phyloP scores from a whole-genome alignment of 2,797 vertebrate genomes.

The Dendrocincla fuliginosa region DNA sequence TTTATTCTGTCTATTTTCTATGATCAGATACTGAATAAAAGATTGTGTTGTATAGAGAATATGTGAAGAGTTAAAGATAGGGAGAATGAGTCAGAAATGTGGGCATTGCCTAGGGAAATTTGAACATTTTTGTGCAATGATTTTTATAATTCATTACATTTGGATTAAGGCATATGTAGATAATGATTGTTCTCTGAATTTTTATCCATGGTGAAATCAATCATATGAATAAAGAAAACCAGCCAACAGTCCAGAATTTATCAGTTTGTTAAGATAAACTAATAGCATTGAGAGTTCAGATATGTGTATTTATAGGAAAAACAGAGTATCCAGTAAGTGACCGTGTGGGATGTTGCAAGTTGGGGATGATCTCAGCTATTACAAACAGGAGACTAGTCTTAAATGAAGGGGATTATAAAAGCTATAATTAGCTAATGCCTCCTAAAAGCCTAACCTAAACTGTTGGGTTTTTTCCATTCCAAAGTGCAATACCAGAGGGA shows the following conservation, averaged over 20 bases:
- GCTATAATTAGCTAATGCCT: slow-evolving; percentile 53
- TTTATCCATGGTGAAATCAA: not conserved
- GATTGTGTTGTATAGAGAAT: not conserved
- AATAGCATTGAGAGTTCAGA: not conserved
- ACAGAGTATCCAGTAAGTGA: not conserved
- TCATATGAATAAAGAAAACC: not conserved
- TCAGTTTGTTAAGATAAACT: not conserved
- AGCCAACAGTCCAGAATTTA: not conserved
- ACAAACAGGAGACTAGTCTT: not conserved
- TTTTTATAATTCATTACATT: not conserved
- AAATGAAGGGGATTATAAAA: slow-evolving; percentile 37
- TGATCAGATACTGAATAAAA: not conserved
- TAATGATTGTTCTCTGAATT: not conserved
- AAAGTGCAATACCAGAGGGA: not conserved
- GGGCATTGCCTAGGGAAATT: not conserved
- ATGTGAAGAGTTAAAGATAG: not conserved
- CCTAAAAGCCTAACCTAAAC: slow-evolving; percentile 46
- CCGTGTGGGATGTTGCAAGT: not conserved
- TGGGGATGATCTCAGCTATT: not conserved
- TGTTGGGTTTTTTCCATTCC: slow-evolving; percentile 46
- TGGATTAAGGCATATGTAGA: not conserved
- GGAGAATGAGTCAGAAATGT: not conserved
- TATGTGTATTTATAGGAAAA: not conserved
- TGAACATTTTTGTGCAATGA: not conserved
- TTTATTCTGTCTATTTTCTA: not conserved